These are phyloP conservation scores for Chloroceryle amazona DNA, from an alignment of 2,797 vertebrate species.

Conservation along the genomic window DNA sequence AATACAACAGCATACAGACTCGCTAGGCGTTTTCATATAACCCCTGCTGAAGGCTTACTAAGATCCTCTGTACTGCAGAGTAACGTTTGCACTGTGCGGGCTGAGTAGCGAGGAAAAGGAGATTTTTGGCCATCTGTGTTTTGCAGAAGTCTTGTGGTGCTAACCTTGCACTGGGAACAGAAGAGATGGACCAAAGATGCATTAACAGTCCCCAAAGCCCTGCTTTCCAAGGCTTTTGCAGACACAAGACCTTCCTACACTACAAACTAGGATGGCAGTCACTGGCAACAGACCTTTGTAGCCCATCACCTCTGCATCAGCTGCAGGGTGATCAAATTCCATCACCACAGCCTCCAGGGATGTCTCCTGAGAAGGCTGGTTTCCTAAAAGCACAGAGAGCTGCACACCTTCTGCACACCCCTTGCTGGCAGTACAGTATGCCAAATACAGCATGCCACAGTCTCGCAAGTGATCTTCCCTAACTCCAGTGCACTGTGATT, in stretches of 20 bases:
- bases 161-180: not conserved
- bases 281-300: not conserved
- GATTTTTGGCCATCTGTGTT: not conserved
- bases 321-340: not conserved
- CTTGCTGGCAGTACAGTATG: not conserved
- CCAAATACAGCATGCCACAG: not conserved
- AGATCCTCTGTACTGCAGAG: not conserved
- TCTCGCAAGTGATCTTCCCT: not conserved
- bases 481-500: not conserved
- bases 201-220: accelerated
- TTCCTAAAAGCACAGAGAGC: not conserved
- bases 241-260: not conserved
- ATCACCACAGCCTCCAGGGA: not conserved
- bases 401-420: not conserved
- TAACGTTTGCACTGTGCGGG: not conserved
- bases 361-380: not conserved
- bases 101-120: not conserved
- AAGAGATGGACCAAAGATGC: not conserved
- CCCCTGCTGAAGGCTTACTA: not conserved
- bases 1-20: not conserved
- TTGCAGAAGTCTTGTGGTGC: accelerated
- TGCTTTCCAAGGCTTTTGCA: not conserved
- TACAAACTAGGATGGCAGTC: not conserved
- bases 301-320: not conserved
- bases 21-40: not conserved